Percentiles rank a stretch among this genome's conserved stretches.
These are phyloP conservation scores for Physocephala rufipes DNA, from an alignment of 2,888 invertebrate genomes.

Conservation along the genomic window DNA sequence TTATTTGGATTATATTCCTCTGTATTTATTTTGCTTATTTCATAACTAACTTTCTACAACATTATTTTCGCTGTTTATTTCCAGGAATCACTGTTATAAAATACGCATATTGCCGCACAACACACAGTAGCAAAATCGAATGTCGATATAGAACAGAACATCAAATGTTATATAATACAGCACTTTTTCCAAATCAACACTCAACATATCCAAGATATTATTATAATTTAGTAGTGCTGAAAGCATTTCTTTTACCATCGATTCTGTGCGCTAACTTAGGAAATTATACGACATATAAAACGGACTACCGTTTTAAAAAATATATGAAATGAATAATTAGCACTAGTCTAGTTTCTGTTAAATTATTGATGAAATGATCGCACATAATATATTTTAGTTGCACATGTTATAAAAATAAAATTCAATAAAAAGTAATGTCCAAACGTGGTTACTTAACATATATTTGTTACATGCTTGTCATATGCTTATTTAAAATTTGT, in stretches of 20 bases:
- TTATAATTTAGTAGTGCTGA: conserved; percentile 21
- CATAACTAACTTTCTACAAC: conserved; percentile 9
- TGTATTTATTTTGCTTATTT: neutral
- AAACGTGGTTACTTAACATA: neutral
- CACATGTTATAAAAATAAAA: conserved; percentile 16
- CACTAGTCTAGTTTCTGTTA: neutral
- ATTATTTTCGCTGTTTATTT: conserved; percentile 36
- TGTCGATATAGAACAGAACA: conserved; percentile 4
- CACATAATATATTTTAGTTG: conserved; percentile 5
- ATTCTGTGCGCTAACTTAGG: too few relatives aligned
- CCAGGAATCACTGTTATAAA: conserved; percentile 45
- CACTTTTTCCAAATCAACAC: conserved; percentile 22
- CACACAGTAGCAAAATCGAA: neutral
- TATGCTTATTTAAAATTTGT: neutral
- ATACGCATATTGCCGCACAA: conserved; percentile 9
- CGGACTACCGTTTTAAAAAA: neutral
- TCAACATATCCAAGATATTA: conserved; percentile 30
- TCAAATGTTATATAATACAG: conserved; percentile 28
- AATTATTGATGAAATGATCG: neutral
- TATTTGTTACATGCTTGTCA: neutral
- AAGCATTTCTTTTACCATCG: conserved; percentile 30
- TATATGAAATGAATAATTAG: neutral
- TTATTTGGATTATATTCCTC: neutral
- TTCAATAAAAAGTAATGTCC: neutral
- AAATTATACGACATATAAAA: too few relatives aligned